Base-by-base conservation (phyloP, 2,888 invertebrate species). In the Phoenoteleia sp. region DNA sequence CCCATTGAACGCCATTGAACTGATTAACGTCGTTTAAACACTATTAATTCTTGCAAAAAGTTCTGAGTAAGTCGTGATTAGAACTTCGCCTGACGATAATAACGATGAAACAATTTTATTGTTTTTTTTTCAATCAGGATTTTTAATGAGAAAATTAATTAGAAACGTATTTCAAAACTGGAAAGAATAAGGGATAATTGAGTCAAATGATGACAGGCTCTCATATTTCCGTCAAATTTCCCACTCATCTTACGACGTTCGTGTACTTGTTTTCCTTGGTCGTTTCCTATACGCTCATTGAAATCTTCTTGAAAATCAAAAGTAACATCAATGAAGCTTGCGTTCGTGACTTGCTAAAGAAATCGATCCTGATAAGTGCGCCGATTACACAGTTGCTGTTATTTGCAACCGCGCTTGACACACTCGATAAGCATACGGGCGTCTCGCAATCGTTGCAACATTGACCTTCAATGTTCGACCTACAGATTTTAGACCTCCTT, bases 231-330 rank as follows among this genome's bases (percentile, higher is more conserved):
- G 66, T 49, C 60, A 39, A 74, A 23, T 29, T 6, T 27, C 17
- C 13, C n/a, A 29, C 13, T 25, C 67, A 67, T 75, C 56, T 64
- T 36, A 69, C 56, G n/a, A 75, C 62, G 27, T 29, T 3, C 36
- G 49, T 54, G 27, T 62, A 69, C 75, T 71, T n/a, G 81, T 75
- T 81, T 81, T 81, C 81, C 81, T 81, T 81, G 81, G 47, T 81
- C 3, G 69, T 81, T 84, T 84, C 66, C 74, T 75, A 84, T 66
- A 39, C 72, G 33, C n/a, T 81, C 81, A 66, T 84, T 76, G 19
- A 66, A 80, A 76, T 72, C 23, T 66, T 75, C 81, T 81, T 81
- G 81, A 71, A 27, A 81, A 64, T 64, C 75, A 76, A 81, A 81
- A 81, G 67, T 75, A 27, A 56, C 81, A 75, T 81, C 81, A 69